Percentiles rank a stretch among this genome's conserved stretches.
These are phyloP conservation scores for Hesperophylax magnus DNA, from an alignment of 1,140 invertebrate genomes.

Conservation along the genomic window DNA sequence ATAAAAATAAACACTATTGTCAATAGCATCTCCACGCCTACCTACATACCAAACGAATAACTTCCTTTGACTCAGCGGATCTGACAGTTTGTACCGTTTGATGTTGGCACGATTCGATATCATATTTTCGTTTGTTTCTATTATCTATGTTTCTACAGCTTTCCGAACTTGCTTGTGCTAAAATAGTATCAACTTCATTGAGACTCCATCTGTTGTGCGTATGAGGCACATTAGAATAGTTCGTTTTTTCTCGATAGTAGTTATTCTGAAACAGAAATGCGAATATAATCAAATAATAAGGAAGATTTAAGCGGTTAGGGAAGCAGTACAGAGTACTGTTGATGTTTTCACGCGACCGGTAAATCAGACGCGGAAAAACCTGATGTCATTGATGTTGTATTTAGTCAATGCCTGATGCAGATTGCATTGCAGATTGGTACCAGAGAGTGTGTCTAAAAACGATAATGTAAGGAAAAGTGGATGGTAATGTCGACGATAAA, in stretches of 20 bases:
- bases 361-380: neutral
- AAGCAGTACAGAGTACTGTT: neutral
- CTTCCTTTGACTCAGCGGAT: too few species aligned
- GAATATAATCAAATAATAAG: conserved; percentile 34
- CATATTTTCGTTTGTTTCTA: too few species aligned
- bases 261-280: conserved; percentile 18
- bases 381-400: too few species aligned
- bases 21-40: too few species aligned
- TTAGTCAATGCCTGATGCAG: too few species aligned
- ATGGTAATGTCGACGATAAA: neutral
- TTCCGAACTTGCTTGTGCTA: neutral
- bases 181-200: too few species aligned
- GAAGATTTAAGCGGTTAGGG: conserved; percentile 11
- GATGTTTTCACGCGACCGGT: conserved; percentile 4
- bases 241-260: neutral
- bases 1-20: too few species aligned
- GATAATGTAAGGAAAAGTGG: neutral
- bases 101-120: too few species aligned
- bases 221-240: neutral
- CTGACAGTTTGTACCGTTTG: too few species aligned
- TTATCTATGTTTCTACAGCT: too few species aligned
- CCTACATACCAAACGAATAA: too few species aligned
- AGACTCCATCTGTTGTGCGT: neutral
- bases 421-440: neutral
- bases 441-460: neutral